These are phyloP conservation scores for Alexandromys fortis DNA, from an alignment of 2,113 vertebrate genomes.

Conservation along the genomic window DNA sequence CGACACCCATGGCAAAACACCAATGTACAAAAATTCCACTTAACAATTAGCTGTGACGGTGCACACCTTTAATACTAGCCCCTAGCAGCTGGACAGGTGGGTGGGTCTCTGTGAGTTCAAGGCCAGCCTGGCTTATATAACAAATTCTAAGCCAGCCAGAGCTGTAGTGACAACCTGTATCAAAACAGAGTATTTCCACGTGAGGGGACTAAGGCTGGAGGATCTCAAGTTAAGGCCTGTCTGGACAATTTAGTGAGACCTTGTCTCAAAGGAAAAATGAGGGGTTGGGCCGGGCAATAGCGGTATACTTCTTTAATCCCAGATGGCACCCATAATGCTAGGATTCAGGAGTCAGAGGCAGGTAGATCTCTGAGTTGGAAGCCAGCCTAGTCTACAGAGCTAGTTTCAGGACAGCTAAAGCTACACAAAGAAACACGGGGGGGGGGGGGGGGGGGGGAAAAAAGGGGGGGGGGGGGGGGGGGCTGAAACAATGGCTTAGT, in stretches of 20 bases:
- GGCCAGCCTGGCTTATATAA: not conserved
- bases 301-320: not conserved
- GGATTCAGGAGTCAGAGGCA: not conserved
- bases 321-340: not conserved
- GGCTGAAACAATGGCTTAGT: not conserved
- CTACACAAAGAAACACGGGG: not conserved
- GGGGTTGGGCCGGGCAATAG: not conserved
- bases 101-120: not conserved
- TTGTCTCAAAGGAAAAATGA: not conserved
- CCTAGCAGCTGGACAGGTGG: not conserved
- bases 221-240: not conserved
- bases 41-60: not conserved
- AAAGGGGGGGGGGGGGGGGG: accelerated
- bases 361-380: not conserved
- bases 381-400: not conserved
- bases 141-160: not conserved
- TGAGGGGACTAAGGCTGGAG: not conserved
- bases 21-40: not conserved
- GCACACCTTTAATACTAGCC: not conserved
- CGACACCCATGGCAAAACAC: too few relatives aligned
- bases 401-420: not conserved
- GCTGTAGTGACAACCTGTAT: not conserved
- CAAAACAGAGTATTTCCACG: not conserved
- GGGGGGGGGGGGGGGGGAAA: not conserved
- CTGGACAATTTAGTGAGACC: not conserved